Evolutionary conservation across 2,113 vertebrate species (phyloP).

Genomic region (Spea bombifrons): DNA sequence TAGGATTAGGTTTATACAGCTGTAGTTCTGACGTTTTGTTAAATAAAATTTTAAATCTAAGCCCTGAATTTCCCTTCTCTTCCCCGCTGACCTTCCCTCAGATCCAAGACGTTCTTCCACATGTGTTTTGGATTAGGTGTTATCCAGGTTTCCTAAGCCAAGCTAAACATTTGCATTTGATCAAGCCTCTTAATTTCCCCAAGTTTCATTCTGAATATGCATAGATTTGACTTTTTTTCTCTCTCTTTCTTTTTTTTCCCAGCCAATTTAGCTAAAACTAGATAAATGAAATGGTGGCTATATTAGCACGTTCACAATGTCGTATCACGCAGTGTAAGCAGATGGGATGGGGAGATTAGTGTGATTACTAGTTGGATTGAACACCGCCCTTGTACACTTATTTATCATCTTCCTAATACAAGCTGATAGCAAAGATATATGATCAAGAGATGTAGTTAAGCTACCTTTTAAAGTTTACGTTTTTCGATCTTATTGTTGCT

Average conservation of each 20-base stretch:
- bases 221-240: not conserved
- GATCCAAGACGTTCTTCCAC: too few species aligned
- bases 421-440: too few species aligned
- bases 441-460: too few species aligned
- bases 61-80: too few species aligned
- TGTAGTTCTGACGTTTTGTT: not conserved
- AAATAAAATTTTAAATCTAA: too few species aligned
- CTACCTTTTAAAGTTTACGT: too few species aligned
- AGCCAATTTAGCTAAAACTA: not conserved
- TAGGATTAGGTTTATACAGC: not conserved
- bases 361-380: not conserved
- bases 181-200: not conserved
- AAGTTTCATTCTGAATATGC: not conserved
- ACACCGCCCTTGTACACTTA: not conserved
- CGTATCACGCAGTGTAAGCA: not conserved
- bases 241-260: not conserved
- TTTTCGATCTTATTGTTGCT: too few species aligned
- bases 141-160: too few species aligned
- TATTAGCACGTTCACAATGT: not conserved
- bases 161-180: too few species aligned
- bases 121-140: too few species aligned
- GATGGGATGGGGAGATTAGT: not conserved
- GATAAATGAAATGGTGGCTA: not conserved
- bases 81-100: too few species aligned
- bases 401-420: too few species aligned